Evolutionary conservation across 2,113 vertebrate species (phyloP), one percentile per base, ranked within the genome.

Genomic region (Campylorhamphus procurvoides): DNA sequence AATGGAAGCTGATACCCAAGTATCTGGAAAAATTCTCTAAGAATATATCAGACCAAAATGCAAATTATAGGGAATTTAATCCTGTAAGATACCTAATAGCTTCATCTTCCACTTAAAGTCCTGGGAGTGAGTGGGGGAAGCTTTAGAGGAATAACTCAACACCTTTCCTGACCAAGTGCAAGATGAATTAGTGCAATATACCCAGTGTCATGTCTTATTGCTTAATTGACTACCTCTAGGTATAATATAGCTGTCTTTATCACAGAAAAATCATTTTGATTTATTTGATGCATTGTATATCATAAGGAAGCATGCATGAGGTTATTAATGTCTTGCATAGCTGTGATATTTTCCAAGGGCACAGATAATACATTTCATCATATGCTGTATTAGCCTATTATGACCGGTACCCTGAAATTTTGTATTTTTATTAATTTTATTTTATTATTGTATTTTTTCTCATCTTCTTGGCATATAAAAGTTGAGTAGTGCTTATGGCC

Each of bases 221-320:
- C 72, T 87, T 97, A 95, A 97, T 95, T 95, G 94, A 92, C 93
- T 92, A 94, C 89, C 78, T 46, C 90, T 77, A 87, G 84, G 92
- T 96, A 86, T 74, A 78, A 85, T 86, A 80, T 71, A 94, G 72
- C 74, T 88, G 78, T 25, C 62, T 89, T 93, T 90, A 97, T 90
- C 75, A 89, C 24, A 59, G 88, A 95, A 96, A 93, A 94, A 94
- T 87, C 39, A 89, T 94, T 89, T 60, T 95, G 92, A 82, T 93
- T 94, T 94, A 96, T 97, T 89, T 90, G 40, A 92, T 82, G 68
- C 74, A 53, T 90, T 95, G 74, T 89, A 91, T 81, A 93, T 95
- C 80, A 95, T 74, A 95, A 55, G 28, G 25, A 79, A 91, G 55
- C 4, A 22, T 68, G 74, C 35, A 33, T 55, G 44, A 93, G 18